These are phyloP conservation scores for Myodes glareolus DNA, from an alignment of 2,113 vertebrate species.

Conservation along the genomic window DNA sequence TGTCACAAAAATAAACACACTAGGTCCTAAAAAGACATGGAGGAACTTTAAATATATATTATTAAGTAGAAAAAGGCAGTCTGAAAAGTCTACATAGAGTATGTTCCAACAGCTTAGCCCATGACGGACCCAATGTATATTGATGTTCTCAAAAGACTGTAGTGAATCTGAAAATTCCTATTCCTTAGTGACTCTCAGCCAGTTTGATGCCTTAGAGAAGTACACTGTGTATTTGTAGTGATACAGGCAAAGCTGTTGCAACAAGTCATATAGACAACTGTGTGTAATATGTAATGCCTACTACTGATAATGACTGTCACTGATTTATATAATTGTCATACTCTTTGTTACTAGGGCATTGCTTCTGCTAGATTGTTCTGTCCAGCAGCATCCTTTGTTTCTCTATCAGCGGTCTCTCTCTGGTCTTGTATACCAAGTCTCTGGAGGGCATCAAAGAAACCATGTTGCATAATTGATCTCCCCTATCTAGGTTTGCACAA, in stretches of 20 bases:
- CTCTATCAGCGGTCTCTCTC: not conserved
- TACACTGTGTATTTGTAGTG: not conserved
- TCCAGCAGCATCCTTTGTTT: not conserved
- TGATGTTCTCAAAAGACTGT: not conserved
- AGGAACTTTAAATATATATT: not conserved
- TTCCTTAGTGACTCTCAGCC: not conserved
- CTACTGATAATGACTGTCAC: not conserved
- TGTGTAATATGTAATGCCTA: not conserved
- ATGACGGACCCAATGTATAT: not conserved
- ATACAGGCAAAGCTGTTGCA: not conserved
- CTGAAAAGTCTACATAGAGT: not conserved
- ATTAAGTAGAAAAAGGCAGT: not conserved
- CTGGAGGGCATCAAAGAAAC: not conserved
- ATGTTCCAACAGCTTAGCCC: not conserved
- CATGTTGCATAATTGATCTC: not conserved
- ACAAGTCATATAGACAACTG: not conserved
- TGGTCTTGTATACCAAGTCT: not conserved
- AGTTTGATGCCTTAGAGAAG: not conserved
- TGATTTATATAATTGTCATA: not conserved
- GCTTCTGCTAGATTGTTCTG: not conserved
- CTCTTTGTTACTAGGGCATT: not conserved
- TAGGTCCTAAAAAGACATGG: not conserved
- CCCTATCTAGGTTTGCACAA: not conserved
- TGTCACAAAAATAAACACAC: not conserved
- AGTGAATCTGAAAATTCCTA: not conserved